Conservation (phyloP, 1,140 invertebrate species). For the Brachionus paranguensis region DNA sequence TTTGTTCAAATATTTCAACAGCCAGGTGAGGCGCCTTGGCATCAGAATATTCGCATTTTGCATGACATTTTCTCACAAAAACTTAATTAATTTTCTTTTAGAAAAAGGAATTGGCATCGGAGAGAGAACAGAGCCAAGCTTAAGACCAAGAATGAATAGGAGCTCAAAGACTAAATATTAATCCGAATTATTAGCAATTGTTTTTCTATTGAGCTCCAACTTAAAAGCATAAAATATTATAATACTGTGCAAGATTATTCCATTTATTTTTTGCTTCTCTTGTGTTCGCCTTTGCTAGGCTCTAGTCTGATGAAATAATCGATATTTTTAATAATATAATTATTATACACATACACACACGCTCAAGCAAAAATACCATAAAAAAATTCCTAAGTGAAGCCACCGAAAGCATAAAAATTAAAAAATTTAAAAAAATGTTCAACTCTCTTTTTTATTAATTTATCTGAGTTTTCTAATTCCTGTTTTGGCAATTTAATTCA, state of each 20-base stretch:
- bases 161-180: background rate
- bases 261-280: background rate
- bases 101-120: background rate
- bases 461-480: background rate
- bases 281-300: background rate
- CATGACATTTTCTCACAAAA: background rate
- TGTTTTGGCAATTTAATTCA: background rate
- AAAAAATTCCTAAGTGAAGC: background rate
- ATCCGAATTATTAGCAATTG: background rate
- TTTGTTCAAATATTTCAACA: too few relatives aligned
- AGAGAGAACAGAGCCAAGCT: background rate
- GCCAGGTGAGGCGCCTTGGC: too few relatives aligned
- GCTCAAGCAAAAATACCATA: background rate
- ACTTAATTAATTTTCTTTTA: background rate
- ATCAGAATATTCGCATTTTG: too few relatives aligned
- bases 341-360: background rate
- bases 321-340: background rate
- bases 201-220: background rate
- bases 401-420: background rate
- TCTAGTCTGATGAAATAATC: background rate
- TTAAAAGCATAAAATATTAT: conserved; percentile 4
- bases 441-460: background rate
- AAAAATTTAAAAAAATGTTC: background rate
- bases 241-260: background rate
- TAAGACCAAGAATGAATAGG: background rate